Base-by-base conservation (phyloP, 2,888 invertebrate genomes). In the Ormyrus pomaceus region DNA sequence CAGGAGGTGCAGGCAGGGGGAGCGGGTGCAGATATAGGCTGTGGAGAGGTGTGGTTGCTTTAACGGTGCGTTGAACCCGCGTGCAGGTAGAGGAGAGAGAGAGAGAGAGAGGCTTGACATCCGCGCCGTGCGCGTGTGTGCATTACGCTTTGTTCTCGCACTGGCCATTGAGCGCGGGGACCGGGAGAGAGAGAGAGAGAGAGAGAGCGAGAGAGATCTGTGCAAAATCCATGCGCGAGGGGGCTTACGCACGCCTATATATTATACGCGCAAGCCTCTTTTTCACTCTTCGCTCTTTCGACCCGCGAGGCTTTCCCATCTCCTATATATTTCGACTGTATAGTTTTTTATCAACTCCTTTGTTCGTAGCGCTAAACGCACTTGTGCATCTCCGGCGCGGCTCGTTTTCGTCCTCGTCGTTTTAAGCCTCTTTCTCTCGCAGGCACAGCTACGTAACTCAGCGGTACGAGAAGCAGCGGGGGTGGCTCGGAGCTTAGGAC, bases 1-100 rank as follows among this genome's bases (percentile, higher is more conserved):
- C n/a, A 34, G 34, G 34, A 34, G 4, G 34, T 11, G 66, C 46
- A 73, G 76, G 74, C 70, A 81, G 34, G 34, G 34, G 68, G 86
- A 84, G 86, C 84, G 83, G 69, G 85, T 85, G 85, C 34, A 9
- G 50, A 50, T 5, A n/a, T 11, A 55, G 53, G 65, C 48, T 61
- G 77, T 10, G 50, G 86, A 88, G 87, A 87, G 89, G 89, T 90
- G 90, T 88, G 89, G 89, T 90, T 88, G 88, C 89, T 88, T 90
- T 89, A 88, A 89, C 88, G 89, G 90, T 90, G 87, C 90, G 88
- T 90, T 90, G 89, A 89, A 90, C 90, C 84, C 7, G 56, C 58
- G 62, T 76, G 81, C 85, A 84, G 89, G 89, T 88, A 88, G 88
- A 87, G 88, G 88, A 34, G 34, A 34, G 34, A 34, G 34, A 34